Conservation (phyloP, 2,797 vertebrate species). For the Malacoctenus gilli region DNA sequence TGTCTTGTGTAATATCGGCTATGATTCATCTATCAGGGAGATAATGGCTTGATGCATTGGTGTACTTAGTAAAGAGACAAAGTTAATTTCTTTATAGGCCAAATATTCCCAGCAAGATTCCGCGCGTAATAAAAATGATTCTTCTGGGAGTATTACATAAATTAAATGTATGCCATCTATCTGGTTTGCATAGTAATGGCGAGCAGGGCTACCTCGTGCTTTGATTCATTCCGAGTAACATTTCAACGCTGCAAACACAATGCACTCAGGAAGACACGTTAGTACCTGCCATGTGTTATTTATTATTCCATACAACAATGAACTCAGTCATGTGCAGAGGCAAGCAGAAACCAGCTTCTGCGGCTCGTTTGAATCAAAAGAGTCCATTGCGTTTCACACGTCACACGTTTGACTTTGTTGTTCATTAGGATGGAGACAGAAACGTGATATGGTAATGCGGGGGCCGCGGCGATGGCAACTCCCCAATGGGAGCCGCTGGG, state of each 20-base stretch:
- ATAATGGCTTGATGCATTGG: conserved; percentile 89
- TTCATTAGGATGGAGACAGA: conserved; percentile 66
- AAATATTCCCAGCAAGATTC: conserved; percentile 79
- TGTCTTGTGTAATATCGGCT: conserved; percentile 87
- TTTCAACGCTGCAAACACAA: conserved; percentile 61
- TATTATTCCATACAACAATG: conserved; percentile 52
- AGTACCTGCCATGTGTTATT: conserved; percentile 42
- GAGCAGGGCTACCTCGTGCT: conserved; percentile 67
- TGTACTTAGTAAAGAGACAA: conserved; percentile 86
- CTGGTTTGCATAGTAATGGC: conserved; percentile 80
- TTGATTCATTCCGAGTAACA: conserved; percentile 73
- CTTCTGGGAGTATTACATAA: conserved; percentile 82
- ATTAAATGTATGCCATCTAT: conserved; percentile 82
- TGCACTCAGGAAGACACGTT: conserved; percentile 49
- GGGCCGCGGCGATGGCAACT: conserved; percentile 73
- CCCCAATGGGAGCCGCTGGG: conserved; percentile 61
- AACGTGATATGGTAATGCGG: conserved; percentile 79
- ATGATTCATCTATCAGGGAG: conserved; percentile 87
- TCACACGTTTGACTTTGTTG: conserved; percentile 45
- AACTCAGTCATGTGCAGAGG: conserved; percentile 31
- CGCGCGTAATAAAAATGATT: conserved; percentile 81
- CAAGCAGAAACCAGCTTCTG: conserved; percentile 20
- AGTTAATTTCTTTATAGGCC: conserved; percentile 87
- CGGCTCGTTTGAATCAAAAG: conserved; percentile 10
- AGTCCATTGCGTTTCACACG: conserved; percentile 30